Base-by-base conservation (phyloP, 2,888 invertebrate genomes). In the Parapristionchus giblindavisi region DNA sequence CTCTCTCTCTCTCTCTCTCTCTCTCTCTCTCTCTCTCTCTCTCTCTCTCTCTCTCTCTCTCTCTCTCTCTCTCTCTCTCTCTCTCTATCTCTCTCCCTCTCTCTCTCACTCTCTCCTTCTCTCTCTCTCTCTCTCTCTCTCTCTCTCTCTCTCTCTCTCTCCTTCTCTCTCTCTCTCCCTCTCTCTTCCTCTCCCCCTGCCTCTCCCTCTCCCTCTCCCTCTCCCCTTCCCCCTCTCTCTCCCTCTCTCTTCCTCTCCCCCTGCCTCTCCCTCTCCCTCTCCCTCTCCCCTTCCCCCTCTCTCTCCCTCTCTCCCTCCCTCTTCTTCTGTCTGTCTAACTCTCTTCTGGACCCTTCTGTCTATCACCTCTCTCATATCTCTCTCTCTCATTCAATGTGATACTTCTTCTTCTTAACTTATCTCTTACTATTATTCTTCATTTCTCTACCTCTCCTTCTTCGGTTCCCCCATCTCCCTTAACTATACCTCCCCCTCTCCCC, bases 1-100 rank as follows among this genome's bases (percentile, higher is more conserved):
- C 43, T 65, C 63, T 65, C 34, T 40, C 36, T 21, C 8, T 34
- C 60, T 40, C 11, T 36, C 61, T 27, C 36, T 34, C n/a, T 61
- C 43, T 40, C 63, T 65, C 63, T 65, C 29, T n/a, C 17, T 65
- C 63, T 65, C 63, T 27, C 8, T 32, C 2, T 29, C 17, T 56
- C 38, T 43, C 43, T 65, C 61, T 38, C 17, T 61, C 61, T 24
- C 60, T 34, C 34, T n/a, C 8, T 36, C 60, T 21, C 4, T n/a
- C 29, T 21, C 1, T 61, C 63, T 65, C 63, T 65, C 63, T 6
- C 40, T 43, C 32, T n/a, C 40, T 1, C 11, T 14, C 24, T 40
- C 27, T 65, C 63, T 65, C 63, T 65, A 24, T 29, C n/a, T 65
- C 43, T 65, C 43, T 48, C 63, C 17, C 43, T n/a, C n/a, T n/a